Conservation (phyloP, 1,140 invertebrate genomes). For the Cardiocondyla obscurior region DNA sequence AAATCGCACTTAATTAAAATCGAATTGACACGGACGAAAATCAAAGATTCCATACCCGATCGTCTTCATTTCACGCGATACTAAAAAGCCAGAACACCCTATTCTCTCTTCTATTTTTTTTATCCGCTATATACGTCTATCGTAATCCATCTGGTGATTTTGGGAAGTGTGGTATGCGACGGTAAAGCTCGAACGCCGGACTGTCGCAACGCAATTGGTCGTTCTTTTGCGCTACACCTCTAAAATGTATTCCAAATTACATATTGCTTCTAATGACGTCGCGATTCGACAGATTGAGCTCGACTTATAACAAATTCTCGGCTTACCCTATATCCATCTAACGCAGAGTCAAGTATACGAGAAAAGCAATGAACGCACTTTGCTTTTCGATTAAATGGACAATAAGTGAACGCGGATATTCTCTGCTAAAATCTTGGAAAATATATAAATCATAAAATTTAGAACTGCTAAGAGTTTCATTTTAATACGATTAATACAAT, state of each 20-base stretch:
- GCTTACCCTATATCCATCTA: constrained; percentile 8
- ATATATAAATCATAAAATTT: not conserved
- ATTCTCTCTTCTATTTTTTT: constrained; percentile 33
- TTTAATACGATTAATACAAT: not conserved
- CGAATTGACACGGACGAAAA: constrained; percentile 41
- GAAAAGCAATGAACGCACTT: constrained; percentile 1
- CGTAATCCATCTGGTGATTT: constrained; percentile 7
- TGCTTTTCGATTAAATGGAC: not conserved
- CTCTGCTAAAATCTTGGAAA: not conserved
- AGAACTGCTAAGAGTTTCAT: not conserved
- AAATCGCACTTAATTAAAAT: constrained; percentile 36
- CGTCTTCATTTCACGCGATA: constrained; percentile 7
- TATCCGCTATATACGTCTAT: constrained; percentile 3
- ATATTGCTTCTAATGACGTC: constrained; percentile 31
- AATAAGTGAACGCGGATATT: not conserved
- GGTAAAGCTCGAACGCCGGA: not conserved
- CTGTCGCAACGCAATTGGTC: not conserved
- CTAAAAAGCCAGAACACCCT: constrained; percentile 36
- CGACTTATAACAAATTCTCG: constrained; percentile 8
- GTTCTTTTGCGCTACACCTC: not conserved
- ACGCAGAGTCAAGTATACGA: not conserved
- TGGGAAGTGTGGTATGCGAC: not conserved
- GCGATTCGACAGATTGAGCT: constrained; percentile 37
- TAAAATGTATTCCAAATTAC: constrained; percentile 25
- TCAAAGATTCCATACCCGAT: constrained; percentile 9